Percentiles rank a stretch among this genome's conserved stretches.
Evolutionary conservation across 2,888 invertebrate species (phyloP).

Genomic region (Chromoteleia sp.): DNA sequence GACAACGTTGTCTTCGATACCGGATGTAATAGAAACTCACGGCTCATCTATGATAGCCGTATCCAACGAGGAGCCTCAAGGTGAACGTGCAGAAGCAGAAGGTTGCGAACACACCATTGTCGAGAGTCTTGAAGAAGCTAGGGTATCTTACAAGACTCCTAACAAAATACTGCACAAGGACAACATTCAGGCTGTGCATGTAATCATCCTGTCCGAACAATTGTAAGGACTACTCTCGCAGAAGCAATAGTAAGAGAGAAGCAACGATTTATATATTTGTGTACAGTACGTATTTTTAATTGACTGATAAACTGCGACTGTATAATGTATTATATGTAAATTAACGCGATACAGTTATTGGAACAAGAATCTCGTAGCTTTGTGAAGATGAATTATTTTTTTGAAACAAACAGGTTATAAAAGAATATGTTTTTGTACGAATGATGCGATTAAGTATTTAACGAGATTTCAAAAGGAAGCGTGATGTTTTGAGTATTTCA

Average conservation of each 20-base stretch:
- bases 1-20: conserved; percentile 75
- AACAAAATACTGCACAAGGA: conserved; percentile 80
- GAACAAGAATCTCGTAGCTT: conserved; percentile 53
- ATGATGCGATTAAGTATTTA: conserved; percentile 28
- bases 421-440: conserved; percentile 42
- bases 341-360: conserved; percentile 49
- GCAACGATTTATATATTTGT: conserved; percentile 69
- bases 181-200: conserved; percentile 82
- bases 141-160: conserved; percentile 76
- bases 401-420: conserved; percentile 36
- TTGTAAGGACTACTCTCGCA: conserved; percentile 78
- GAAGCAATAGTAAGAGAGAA: conserved; percentile 63
- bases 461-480: conserved; percentile 36
- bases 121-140: conserved; percentile 77
- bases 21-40: conserved; percentile 79
- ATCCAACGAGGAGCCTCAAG: conserved; percentile 73
- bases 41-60: conserved; percentile 63
- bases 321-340: conserved; percentile 71
- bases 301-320: conserved; percentile 52
- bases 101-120: conserved; percentile 81
- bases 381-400: conserved; percentile 62
- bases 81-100: conserved; percentile 82
- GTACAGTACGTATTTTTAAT: conserved; percentile 70
- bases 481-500: neutral
- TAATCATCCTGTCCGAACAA: conserved; percentile 83